Evolutionary conservation across 2,113 vertebrate species (phyloP).

Genomic region (Aix galericulata): DNA sequence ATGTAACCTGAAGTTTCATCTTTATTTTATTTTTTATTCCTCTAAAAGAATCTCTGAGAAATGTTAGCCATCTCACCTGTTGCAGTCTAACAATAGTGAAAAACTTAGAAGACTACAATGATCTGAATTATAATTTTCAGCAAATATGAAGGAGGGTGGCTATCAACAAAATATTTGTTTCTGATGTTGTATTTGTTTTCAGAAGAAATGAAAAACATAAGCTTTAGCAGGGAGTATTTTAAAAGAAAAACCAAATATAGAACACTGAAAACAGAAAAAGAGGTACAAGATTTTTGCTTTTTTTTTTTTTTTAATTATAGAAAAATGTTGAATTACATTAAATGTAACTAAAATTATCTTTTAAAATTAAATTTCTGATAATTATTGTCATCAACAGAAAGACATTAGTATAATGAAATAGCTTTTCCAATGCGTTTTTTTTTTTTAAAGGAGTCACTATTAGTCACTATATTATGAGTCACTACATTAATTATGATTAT

Average conservation of each 20-base stretch:
- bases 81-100: background rate
- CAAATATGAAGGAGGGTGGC: background rate
- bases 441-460: background rate
- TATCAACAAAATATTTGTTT: background rate
- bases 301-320: background rate
- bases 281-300: background rate
- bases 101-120: background rate
- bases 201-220: background rate
- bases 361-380: background rate
- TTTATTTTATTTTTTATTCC: too few relatives aligned
- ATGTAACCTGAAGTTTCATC: background rate
- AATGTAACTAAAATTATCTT: background rate
- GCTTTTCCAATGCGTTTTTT: background rate
- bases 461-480: background rate
- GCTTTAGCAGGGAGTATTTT: background rate
- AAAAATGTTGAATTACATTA: background rate
- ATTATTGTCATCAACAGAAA: constrained; percentile 15
- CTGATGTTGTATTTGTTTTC: background rate
- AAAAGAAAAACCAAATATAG: background rate
- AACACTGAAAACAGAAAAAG: background rate
- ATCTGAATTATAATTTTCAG: background rate
- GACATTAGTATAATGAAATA: constrained; percentile 24
- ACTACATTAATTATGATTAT: constrained; percentile 24
- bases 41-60: background rate
- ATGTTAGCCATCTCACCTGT: fast-evolving